A percentile compares a stretch with the other conserved stretches of the same genome.
phyloP scores from a whole-genome alignment of 2,797 vertebrate species.

The Mus spretus region DNA sequence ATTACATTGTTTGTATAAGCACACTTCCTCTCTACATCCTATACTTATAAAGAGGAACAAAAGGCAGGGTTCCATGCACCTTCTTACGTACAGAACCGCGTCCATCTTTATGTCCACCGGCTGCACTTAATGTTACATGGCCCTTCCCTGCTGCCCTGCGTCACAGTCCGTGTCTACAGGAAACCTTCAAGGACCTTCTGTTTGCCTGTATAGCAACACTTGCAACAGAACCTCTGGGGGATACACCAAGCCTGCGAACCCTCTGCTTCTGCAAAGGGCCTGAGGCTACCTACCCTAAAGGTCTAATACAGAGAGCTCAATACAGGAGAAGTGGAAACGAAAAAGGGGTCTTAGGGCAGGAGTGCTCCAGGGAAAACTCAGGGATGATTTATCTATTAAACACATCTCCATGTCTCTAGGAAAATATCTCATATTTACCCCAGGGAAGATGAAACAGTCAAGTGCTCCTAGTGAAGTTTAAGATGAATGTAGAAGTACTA shows the following conservation, averaged over 20 bases:
- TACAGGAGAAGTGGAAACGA: neutral
- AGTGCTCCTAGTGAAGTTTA: neutral
- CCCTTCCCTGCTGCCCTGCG: neutral
- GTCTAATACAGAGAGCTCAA: neutral
- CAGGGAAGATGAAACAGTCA: neutral
- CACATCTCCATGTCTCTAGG: neutral
- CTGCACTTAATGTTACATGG: neutral
- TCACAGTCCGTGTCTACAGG: no score
- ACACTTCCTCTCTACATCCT: constrained; percentile 21
- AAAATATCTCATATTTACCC: neutral
- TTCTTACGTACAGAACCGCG: neutral
- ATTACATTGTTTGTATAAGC: neutral
- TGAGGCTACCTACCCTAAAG: neutral
- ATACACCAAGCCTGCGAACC: neutral
- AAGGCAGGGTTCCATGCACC: neutral
- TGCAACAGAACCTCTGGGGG: neutral
- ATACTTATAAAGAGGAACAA: neutral
- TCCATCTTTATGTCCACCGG: neutral
- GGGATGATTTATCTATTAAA: neutral
- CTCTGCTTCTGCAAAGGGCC: neutral
- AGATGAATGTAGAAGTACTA: neutral
- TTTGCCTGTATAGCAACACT: neutral
- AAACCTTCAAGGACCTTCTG: neutral
- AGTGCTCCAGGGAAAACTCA: neutral
- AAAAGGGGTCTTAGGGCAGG: neutral